phyloP scores from a whole-genome alignment of 2,113 vertebrate genomes.

The Bufo bufo region DNA sequence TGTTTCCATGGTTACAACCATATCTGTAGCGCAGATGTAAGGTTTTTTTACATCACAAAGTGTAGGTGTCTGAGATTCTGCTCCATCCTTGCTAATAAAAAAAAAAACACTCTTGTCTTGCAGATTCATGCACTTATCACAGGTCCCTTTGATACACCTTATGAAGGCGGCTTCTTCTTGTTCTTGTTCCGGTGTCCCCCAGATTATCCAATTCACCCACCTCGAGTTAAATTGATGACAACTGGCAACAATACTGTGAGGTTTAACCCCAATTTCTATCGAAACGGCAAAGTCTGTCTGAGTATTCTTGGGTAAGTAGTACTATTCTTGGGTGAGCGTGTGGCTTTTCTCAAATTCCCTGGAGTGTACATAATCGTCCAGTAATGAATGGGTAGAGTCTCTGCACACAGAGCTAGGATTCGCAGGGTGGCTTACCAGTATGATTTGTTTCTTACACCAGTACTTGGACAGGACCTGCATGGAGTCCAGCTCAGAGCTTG shows the following conservation, averaged over 20 bases:
- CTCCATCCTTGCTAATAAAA: neutral
- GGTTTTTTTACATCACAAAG: too few relatives aligned
- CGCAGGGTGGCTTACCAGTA: too few relatives aligned
- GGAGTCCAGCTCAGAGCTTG: conserved; percentile 98
- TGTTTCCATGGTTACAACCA: too few relatives aligned
- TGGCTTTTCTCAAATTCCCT: neutral
- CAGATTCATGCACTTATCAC: conserved; percentile 99
- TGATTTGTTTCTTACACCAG: conserved; percentile 67
- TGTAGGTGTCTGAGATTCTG: neutral
- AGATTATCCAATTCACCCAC: conserved; percentile 98
- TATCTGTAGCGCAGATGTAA: too few relatives aligned
- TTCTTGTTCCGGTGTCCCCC: conserved; percentile 99
- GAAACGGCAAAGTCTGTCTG: conserved; percentile 98
- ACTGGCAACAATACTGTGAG: conserved; percentile 97
- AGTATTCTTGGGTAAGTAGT: conserved; percentile 93
- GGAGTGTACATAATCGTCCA: neutral
- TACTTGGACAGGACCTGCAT: conserved; percentile 96
- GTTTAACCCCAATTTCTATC: conserved; percentile 99
- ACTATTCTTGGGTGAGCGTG: neutral
- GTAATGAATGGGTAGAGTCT: neutral
- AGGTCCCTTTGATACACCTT: conserved; percentile 97
- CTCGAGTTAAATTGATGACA: conserved; percentile 96
- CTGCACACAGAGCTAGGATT: neutral
- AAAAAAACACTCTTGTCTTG: conserved; percentile 66
- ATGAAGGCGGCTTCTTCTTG: conserved; percentile 98